Evolutionary conservation across 2,888 invertebrate genomes (phyloP), one percentile per base, ranked within the genome.

Genomic region (Coleophora deauratella): DNA sequence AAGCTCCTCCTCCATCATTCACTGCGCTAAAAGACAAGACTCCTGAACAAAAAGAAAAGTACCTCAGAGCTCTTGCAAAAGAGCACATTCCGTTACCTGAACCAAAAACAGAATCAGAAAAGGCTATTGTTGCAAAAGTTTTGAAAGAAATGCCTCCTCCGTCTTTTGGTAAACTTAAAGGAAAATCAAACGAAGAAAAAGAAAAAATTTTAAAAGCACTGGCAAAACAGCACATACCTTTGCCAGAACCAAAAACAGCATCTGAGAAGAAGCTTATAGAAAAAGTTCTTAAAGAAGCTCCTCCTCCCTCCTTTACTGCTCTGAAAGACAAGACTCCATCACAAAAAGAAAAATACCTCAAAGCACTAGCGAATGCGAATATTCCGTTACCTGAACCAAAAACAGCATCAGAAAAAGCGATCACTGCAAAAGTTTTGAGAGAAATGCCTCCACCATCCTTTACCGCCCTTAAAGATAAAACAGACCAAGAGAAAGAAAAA

Each of bases 341-440:
- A 31, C 38, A 54, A 40, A 51, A 47, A 35, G 47, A 51, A 45
- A 51, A 43, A 38, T 50, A 45, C 4, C 33, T 51, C 2, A 28
- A 10, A 28, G 41, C 37, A 1, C 14, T 37, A 6, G 42, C 35
- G 1, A 42, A 35, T n/a, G 4, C 8, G 6, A 33, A 37, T 0
- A 41, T 58, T 11, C 52, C 54, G 4, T 43, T 65, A 1, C 59
- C 62, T 4, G 59, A 58, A 45, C 59, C 30, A 10, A 60, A 49
- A 43, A 64, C 71, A 0, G 8, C 50, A n/a, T 70, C 72, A 11
- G 70, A 71, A 52, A 69, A 63, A 9, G 49, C 49, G 31, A 6
- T 58, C 3, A 46, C 50, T 7, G 42, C 46, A 1, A 59, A 55
- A 45, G 47, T 55, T 7, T 43, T 47, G 38, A 40, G 36, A n/a